Evolutionary conservation across 2,797 vertebrate genomes (phyloP), one percentile per base, ranked within the genome.

Genomic region (Rhinella marina): DNA sequence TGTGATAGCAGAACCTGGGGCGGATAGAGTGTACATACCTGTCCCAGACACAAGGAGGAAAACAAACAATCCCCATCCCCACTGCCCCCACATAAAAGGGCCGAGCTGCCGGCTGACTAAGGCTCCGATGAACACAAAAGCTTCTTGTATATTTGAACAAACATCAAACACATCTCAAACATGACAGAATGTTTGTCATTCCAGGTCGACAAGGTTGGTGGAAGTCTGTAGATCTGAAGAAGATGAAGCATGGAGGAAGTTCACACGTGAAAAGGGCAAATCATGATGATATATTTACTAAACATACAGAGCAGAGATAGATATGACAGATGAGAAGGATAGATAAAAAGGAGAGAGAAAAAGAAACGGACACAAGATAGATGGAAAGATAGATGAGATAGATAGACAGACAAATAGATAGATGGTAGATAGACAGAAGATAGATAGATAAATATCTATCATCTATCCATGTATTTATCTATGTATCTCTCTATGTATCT

Each of bases 71-170:
- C 56, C 77, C 54, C 32, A 7, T 50, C 52, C 75, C 66, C 70
- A 48, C 21, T 70, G 79, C 70, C 41, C 27, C 32, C 13, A 86
- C 59, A 83, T 78, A 29, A 84, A 84, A 78, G 57, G 68, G 25
- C 64, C 75, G n/a, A 59, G 61, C 68, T 48, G 66, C 62, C 64
- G 75, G 78, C 78, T 84, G 75, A 83, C 86, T 57, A 70, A 3
- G 41, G 77, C 87, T 76, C 85, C 68, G 23, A 88, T 48, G 59
- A 84, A 13, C 57, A 81, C 72, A 84, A 87, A 89, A 83, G 61
- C 8, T 27, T 64, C 59, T 19, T 21, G 41, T 59, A 52, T 52
- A 86, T 73, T 61, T 54, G 84, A 89, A 52, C 84, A 86, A 61
- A 80, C 80, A 86, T 89, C 85, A 89, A 89, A 89, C 59, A 25